Evolutionary conservation across 2,888 invertebrate species (phyloP).

Genomic region (Heliconius hortense): DNA sequence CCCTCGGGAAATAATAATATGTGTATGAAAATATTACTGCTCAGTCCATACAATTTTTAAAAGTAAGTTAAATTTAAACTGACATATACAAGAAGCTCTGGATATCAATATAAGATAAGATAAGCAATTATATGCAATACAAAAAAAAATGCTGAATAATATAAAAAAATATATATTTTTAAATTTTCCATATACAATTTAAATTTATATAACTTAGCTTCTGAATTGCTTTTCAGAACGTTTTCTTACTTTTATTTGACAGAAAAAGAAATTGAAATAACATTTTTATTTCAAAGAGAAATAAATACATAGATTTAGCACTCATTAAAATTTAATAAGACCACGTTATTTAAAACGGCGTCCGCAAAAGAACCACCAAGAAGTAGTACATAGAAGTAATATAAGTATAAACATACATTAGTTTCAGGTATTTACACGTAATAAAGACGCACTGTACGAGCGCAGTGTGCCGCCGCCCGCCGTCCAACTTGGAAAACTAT

Average conservation of each 20-base stretch:
- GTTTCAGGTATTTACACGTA: constrained; percentile 46
- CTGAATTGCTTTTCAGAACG: not conserved
- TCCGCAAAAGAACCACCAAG: not conserved
- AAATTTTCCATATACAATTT: not conserved
- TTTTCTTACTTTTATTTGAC: not conserved
- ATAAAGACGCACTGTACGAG: constrained; percentile 46
- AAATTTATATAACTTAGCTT: not conserved
- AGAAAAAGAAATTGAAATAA: not conserved
- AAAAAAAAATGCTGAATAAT: not conserved
- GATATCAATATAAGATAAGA: no score
- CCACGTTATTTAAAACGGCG: not conserved
- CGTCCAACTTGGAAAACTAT: constrained; percentile 50
- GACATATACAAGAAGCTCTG: no score
- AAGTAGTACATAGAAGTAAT: not conserved
- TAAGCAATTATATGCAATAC: no score
- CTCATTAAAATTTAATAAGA: constrained; percentile 12
- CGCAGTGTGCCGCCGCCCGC: constrained; percentile 35
- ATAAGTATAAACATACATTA: constrained; percentile 16
- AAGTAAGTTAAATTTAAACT: no score
- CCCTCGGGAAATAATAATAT: not conserved
- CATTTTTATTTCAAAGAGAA: not conserved
- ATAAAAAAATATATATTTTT: not conserved
- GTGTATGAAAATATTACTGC: not conserved
- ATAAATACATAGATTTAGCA: not conserved
- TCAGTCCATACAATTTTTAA: not conserved